Evolutionary conservation across 2,888 invertebrate species (phyloP), one percentile per base, ranked within the genome.

Genomic region (Sarcophaga rosellei): DNA sequence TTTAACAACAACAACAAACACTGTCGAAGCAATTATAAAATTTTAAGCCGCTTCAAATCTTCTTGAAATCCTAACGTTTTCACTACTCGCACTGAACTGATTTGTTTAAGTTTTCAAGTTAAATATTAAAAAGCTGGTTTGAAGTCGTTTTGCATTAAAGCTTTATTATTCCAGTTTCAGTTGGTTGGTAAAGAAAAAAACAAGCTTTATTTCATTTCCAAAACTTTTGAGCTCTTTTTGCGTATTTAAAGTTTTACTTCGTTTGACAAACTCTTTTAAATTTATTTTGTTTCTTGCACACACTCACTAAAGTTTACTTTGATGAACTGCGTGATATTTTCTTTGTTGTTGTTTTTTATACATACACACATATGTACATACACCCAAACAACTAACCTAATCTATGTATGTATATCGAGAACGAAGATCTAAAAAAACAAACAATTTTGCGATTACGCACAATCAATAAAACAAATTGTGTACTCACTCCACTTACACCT

Each of bases 21-120:
- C 63, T 45, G 5, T 53, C 57, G 74, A 23, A 35, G 12, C 12
- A 74, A 62, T 20, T 81, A 4, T 15, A 57, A 35, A 4, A 8
- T 23, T 23, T 61, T 61, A n/a, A 4, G 68, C 72, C 82, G 79
- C 85, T 80, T 15, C 3, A 81, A 69, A 17, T 69, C 47, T 74
- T 17, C 44, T 2, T 5, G 69, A 53, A 6, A 5, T 69, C 77
- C 72, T 77, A 63, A 69, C 74, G 72, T 69, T 84, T 70, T 69
- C 77, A 81, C 78, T 81, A 70, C 65, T 77, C 86, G 78, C 84
- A 81, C 44, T 78, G 75, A 84, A 86, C 86, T 86, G 84, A 78
- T 61, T 61, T 47, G 21, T 59, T 35, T 65, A 75, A 20, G 2
- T 35, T 65, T 68, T 78, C 63, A 68, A 75, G 25, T 84, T 69